These are phyloP conservation scores for Brachionus rubens DNA, from an alignment of 1,140 invertebrate species.

Conservation along the genomic window DNA sequence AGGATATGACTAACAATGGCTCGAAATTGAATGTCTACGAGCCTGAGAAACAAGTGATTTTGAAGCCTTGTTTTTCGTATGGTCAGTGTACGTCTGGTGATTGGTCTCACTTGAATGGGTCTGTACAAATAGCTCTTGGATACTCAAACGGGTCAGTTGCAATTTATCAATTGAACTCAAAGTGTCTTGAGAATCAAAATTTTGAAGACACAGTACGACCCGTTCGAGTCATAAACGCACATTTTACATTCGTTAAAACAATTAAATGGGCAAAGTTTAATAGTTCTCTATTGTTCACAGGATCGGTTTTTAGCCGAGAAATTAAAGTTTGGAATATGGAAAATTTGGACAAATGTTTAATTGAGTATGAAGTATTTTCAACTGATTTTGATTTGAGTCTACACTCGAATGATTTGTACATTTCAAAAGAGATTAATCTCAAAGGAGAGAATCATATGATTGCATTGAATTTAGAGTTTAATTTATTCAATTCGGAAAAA, in stretches of 20 bases:
- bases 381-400: slow-evolving; percentile 34
- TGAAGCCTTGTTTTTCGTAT: not conserved
- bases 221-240: not conserved
- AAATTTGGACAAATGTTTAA: not conserved
- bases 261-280: slow-evolving; percentile 38
- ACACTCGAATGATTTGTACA: slow-evolving; percentile 13
- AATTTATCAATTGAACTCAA: slow-evolving; percentile 2
- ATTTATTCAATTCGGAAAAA: slow-evolving; percentile 37
- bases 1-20: not conserved
- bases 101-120: slow-evolving; percentile 16
- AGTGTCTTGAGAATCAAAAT: not conserved
- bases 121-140: slow-evolving; percentile 28
- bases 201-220: not conserved
- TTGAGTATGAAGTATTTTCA: slow-evolving; percentile 10
- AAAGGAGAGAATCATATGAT: slow-evolving; percentile 43
- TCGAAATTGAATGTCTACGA: not conserved
- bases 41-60: not conserved
- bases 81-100: slow-evolving; percentile 36
- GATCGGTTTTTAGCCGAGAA: slow-evolving; percentile 25
- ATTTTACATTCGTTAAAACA: slow-evolving; percentile 38
- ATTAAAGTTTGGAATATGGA: slow-evolving; percentile 34
- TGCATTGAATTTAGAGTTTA: slow-evolving; percentile 23
- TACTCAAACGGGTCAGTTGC: slow-evolving; percentile 21
- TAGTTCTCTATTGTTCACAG: not conserved
- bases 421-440: slow-evolving; percentile 29